Base-by-base conservation (phyloP, 2,113 vertebrate species). In the Rhinolophus sinicus region DNA sequence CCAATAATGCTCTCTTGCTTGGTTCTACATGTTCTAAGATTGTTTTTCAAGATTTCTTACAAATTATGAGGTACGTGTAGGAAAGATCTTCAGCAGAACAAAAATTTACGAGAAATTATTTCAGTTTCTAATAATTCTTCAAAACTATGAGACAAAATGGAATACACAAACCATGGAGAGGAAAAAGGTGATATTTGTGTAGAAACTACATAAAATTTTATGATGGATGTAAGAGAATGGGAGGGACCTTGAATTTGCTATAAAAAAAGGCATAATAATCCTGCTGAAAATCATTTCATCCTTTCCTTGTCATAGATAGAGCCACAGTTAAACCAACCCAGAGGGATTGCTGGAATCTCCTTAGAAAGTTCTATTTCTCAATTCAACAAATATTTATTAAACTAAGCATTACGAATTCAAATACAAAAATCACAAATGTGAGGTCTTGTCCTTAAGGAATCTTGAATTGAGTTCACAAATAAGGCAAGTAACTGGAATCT, bases 371-470 rank as follows among this genome's bases (percentile, higher is more conserved):
- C 64, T 33, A 87, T 65, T 93, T 93, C 69, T 95, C 64, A 76
- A 7, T 84, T 75, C 14, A 58, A 65, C 69, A 93, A 75, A 65
- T 83, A 78, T 80, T 87, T 95, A 75, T 87, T 96, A 80, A 93
- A 84, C 2, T 22, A 70, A 33, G 60, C 19, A 70, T 40, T 52
- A 72, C 65, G 50, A 67, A 80, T 91, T 94, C 50, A 83, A 44
- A 84, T 26, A 67, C 47, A 67, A 87, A 76, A 33, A 44, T 90
- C 62, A 89, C 40, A 35, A 76, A 26, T 18, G 4, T 40, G 19
- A 18, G 35, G 8, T 76, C 38, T 44, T 64, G 30, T 92, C 90
- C 72, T 90, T n/a, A 75, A 70, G 65, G 58, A 84, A 56, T 40
- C 82, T 67, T n/a, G n/a, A 62, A 2, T 75, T 75, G 69, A 70